Evolutionary conservation across 2,113 vertebrate species (phyloP).

Genomic region (Notothenia coriiceps): DNA sequence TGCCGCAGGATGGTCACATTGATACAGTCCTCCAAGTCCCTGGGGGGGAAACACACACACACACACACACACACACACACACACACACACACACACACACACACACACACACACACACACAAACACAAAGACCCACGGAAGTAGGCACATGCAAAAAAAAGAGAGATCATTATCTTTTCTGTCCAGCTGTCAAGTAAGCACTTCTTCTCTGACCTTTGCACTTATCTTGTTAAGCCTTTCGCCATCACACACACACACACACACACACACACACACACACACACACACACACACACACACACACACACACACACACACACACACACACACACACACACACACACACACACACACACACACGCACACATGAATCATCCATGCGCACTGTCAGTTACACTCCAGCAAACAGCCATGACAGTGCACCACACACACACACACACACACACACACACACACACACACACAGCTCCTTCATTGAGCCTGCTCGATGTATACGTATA

Average conservation of each 20-base stretch:
- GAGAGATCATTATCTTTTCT: conserved; percentile 55
- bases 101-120: background rate
- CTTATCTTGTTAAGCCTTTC: conserved; percentile 39
- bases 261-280: background rate
- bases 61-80: background rate
- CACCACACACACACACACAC: background rate
- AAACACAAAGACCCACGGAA: background rate
- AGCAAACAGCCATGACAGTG: conserved; percentile 20
- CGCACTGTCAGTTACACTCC: conserved; percentile 8
- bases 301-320: conserved; percentile 14
- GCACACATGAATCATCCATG: conserved; percentile 20
- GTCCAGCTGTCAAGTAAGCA: conserved; percentile 62
- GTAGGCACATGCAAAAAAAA: background rate
- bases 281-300: background rate
- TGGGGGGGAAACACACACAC: conserved; percentile 65
- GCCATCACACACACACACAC: conserved; percentile 10
- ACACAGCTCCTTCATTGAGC: conserved; percentile 24
- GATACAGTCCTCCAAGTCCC: conserved; percentile 89
- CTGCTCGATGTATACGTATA: conserved; percentile 36
- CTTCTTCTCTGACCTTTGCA: conserved; percentile 57
- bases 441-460: background rate
- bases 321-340: conserved; percentile 1
- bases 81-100: conserved; percentile 10
- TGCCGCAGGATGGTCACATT: conserved; percentile 89
- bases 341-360: conserved; percentile 3